Conservation (phyloP, 2,888 invertebrate species). For the Eumacrocentrus americanus region DNA sequence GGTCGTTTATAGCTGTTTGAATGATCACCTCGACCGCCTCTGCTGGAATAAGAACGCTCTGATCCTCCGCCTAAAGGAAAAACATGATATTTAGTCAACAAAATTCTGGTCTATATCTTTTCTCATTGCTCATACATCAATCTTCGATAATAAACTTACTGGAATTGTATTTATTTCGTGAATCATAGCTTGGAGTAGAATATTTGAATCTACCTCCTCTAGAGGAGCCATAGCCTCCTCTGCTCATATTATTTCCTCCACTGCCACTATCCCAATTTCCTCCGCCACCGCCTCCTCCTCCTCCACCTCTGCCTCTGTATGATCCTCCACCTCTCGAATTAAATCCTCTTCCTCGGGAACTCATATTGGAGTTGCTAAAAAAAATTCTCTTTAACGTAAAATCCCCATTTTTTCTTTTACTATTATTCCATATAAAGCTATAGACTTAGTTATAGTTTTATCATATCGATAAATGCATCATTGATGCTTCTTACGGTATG, state of each 20-base stretch:
- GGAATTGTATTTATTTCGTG: slow-evolving; percentile 53
- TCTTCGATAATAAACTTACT: slow-evolving; percentile 47
- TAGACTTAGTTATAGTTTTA: no score
- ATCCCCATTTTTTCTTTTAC: no score
- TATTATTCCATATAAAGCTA: no score
- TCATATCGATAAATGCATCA: no score
- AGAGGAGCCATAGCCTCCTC: slow-evolving; percentile 56
- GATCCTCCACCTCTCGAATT: slow-evolving; percentile 54
- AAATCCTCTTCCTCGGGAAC: slow-evolving; percentile 56
- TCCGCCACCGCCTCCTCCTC: slow-evolving; percentile 49
- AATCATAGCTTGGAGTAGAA: slow-evolving; percentile 54
- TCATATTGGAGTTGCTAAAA: slow-evolving; percentile 51
- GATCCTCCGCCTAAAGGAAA: slow-evolving; percentile 42
- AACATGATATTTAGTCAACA: neutral
- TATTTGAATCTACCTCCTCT: slow-evolving; percentile 56
- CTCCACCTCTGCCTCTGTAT: no score
- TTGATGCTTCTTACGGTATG: no score
- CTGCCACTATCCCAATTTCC: slow-evolving; percentile 46
- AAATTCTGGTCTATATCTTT: slow-evolving; percentile 16
- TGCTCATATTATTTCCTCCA: slow-evolving; percentile 46
- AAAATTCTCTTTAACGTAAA: no score
- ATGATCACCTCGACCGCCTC: slow-evolving; percentile 55
- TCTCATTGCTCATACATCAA: neutral
- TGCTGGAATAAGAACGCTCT: slow-evolving; percentile 52
- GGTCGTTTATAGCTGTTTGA: slow-evolving; percentile 56